A percentile compares a stretch with the other conserved stretches of the same genome.
Conservation (phyloP, 2,113 vertebrate species). For the Sclerurus mexicanus region DNA sequence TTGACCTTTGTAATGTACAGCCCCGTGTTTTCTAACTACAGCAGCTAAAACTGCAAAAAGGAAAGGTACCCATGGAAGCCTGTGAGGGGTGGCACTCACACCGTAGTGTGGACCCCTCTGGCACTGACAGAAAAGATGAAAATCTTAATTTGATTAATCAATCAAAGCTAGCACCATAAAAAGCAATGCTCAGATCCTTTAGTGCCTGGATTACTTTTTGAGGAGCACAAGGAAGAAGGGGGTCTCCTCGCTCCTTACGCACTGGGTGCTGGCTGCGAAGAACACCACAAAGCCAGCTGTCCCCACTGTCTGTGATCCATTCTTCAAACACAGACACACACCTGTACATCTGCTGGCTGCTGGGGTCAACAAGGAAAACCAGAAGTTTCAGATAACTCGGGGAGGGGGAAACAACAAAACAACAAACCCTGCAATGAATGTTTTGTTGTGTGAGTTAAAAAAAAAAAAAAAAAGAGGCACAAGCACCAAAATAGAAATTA, state of each 20-base stretch:
- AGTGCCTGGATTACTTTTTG: not conserved
- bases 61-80: not conserved
- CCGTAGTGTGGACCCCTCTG: not conserved
- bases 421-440: not conserved
- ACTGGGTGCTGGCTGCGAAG: not conserved
- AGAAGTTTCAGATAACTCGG: not conserved
- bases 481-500: not conserved
- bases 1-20: not conserved
- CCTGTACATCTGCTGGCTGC: conserved; percentile 8
- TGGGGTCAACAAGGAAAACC: not conserved
- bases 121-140: not conserved
- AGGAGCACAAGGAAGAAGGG: not conserved
- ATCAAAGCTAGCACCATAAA: not conserved
- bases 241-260: not conserved
- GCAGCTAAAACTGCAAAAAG: not conserved
- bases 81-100: not conserved
- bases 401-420: not conserved
- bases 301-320: not conserved
- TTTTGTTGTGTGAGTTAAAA: not conserved
- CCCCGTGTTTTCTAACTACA: not conserved
- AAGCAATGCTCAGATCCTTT: not conserved
- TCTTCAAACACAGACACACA: conserved; percentile 2
- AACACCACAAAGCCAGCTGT: conserved; percentile 18
- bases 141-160: not conserved
- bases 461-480: not conserved